These are phyloP conservation scores for Myzus persicae DNA, from an alignment of 1,140 invertebrate genomes.

Conservation along the genomic window DNA sequence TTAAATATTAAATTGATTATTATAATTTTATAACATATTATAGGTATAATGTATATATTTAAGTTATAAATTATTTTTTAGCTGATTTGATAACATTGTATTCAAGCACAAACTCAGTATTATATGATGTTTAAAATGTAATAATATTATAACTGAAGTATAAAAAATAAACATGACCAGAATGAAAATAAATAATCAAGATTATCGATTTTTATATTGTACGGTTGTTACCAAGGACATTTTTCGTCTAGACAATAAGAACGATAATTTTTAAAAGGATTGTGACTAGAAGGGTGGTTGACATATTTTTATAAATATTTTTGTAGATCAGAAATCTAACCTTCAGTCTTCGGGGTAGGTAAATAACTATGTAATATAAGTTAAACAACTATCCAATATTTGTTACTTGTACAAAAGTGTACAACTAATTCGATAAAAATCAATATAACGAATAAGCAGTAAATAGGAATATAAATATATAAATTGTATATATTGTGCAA, in stretches of 20 bases:
- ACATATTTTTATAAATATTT: slow-evolving; percentile 36
- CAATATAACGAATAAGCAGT: not conserved
- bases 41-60: no score
- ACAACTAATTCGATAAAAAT: not conserved
- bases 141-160: not conserved
- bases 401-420: not conserved
- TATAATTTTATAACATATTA: not conserved
- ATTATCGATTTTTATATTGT: not conserved
- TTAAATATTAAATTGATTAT: not conserved
- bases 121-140: not conserved
- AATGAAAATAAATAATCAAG: not conserved
- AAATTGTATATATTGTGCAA: not conserved
- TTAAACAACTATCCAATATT: not conserved
- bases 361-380: not conserved
- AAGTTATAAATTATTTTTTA: not conserved
- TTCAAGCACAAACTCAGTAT: not conserved
- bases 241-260: slow-evolving; percentile 32
- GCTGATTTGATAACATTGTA: not conserved
- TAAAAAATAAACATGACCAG: not conserved
- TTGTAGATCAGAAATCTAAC: slow-evolving; percentile 24
- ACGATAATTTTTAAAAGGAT: not conserved
- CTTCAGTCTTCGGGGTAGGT: not conserved
- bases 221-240: not conserved
- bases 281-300: not conserved
- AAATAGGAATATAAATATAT: not conserved